Base-by-base conservation (phyloP, 2,113 vertebrate genomes). In the Empidonax traillii region DNA sequence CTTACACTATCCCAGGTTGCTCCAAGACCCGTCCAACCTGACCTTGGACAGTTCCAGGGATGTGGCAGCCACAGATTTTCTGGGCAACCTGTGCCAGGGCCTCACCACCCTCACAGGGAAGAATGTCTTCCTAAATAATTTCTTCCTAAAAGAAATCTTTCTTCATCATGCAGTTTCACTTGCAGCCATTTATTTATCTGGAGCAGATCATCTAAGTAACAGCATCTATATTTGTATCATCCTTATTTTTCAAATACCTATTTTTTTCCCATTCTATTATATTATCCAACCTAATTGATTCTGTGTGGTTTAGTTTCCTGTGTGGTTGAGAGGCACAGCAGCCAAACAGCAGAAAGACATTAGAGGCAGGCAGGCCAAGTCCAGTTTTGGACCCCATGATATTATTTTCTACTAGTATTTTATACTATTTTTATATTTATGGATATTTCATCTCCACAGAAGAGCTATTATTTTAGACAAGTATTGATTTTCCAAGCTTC, bases 1-100 rank as follows among this genome's bases (percentile, higher is more conserved):
- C 8, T 69, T 28, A 22, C 63, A 16, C 47, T 3, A 0, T 4
- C 13, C 47, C 62, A 68, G 55, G 55, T 0, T 18, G 41, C 18
- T 76, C 55, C 55, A 7, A 83, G 4, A 10, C 18, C 43, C 0
- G 0, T 31, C 79, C 63, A 55, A 0, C 25, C 63, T 37, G 55
- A 14, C 49, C 22, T 37, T 62, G 72, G 25, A 1, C 72, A 55
- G 3, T 56, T 0, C 25, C 72, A 83, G 55, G 22, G 31, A 49
- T 35, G 31, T 21, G 12, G 6, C 12, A 62, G 63, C 47, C 79
- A 19, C 63, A 63, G 47, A 30, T 83, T 0, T 47, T 35, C 24
- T 53, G 71, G 46, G 13, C 15, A 68, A 3, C 67, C 39, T 69
- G 20, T 55, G 24, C 51, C 59, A 51, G 68, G 17, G 14, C 30